A percentile compares a stretch with the other conserved stretches of the same genome.
phyloP scores from a whole-genome alignment of 2,888 invertebrate species.

The Formica aserva region DNA sequence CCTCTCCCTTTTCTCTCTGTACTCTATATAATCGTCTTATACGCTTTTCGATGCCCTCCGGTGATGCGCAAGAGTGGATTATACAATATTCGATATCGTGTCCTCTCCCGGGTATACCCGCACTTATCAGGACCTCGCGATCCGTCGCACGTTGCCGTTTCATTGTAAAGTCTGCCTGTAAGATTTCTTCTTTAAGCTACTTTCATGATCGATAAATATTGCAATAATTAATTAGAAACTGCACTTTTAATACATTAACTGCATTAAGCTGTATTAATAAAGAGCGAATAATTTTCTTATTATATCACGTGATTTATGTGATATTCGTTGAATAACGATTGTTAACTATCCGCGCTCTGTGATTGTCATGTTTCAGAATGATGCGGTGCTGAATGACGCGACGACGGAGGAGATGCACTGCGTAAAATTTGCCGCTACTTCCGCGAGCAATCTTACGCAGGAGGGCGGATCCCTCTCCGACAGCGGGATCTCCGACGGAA shows the following conservation, averaged over 20 bases:
- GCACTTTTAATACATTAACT: neutral
- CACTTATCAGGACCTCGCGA: constrained; percentile 69
- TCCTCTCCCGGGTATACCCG: constrained; percentile 69
- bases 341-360: neutral
- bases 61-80: constrained; percentile 80
- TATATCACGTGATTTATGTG: neutral
- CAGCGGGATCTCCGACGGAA: constrained; percentile 91
- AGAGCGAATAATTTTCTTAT: neutral
- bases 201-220: neutral
- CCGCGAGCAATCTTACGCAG: constrained; percentile 78
- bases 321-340: neutral
- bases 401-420: constrained; percentile 68
- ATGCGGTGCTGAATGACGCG: constrained; percentile 70
- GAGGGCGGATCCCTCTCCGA: constrained; percentile 91
- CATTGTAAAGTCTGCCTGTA: neutral
- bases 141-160: constrained; percentile 55
- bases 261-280: neutral
- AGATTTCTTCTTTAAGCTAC: constrained; percentile 42
- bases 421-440: constrained; percentile 77
- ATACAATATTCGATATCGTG: constrained; percentile 82
- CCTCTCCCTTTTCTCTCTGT: constrained; percentile 59
- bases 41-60: constrained; percentile 72
- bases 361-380: constrained; percentile 73
- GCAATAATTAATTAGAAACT: neutral
- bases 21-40: constrained; percentile 71